phyloP scores from a whole-genome alignment of 2,113 vertebrate genomes.

The Theristicus caerulescens region DNA sequence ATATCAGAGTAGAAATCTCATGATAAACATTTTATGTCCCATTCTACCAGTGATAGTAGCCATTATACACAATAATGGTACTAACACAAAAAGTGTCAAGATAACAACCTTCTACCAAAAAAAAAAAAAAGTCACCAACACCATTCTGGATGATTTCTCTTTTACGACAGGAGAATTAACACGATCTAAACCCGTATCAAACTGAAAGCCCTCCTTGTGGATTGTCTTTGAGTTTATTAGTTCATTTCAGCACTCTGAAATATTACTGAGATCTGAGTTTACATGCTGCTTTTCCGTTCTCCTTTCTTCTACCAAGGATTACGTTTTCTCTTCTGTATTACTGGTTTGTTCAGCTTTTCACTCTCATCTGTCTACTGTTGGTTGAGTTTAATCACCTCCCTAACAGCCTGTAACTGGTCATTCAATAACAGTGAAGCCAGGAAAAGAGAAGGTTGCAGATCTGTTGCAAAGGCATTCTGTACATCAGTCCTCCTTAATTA shows the following conservation, averaged over 20 bases:
- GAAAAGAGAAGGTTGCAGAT: not conserved
- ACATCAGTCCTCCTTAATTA: not conserved
- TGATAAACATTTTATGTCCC: not conserved
- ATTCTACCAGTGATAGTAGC: not conserved
- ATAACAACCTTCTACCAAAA: not conserved
- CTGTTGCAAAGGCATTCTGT: not conserved
- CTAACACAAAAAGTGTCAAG: not conserved
- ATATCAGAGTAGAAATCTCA: not conserved
- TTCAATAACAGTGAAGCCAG: not conserved
- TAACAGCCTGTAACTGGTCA: not conserved
- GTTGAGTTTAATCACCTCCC: not conserved
- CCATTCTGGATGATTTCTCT: not conserved
- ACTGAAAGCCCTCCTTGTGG: not conserved
- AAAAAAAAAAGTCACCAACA: not conserved
- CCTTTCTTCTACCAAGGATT: not conserved
- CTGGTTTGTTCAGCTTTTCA: not conserved
- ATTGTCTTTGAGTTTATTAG: not conserved
- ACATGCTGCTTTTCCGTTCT: not conserved
- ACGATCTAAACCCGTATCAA: not conserved
- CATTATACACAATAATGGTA: not conserved
- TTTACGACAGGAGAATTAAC: not conserved
- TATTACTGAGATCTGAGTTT: not conserved
- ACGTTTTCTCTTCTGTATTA: not conserved
- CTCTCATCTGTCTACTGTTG: not conserved
- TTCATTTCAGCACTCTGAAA: not conserved